Evolutionary conservation across 37 sponge, comb jelly and placozoan species (phyloP).

Genomic region (Cliona cf. orientalis): DNA sequence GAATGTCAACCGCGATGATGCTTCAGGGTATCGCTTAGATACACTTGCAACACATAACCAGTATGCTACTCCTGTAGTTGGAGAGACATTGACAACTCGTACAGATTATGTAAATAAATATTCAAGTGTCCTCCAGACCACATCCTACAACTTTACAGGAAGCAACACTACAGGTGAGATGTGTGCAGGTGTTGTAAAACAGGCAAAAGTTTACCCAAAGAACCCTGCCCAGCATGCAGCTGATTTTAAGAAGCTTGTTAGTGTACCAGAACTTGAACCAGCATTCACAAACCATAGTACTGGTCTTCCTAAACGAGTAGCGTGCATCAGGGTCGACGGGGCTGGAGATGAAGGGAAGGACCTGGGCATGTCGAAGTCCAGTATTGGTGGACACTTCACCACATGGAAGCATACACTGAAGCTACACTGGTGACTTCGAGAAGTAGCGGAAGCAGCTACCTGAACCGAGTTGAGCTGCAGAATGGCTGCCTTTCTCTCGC

Average conservation of each 20-base stretch:
- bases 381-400: slow-evolving; percentile 36
- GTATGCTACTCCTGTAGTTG: slow-evolving; percentile 38
- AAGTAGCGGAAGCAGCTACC: slow-evolving; percentile 22
- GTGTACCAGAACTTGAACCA: background rate
- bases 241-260: slow-evolving; percentile 13
- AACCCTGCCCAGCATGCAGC: slow-evolving; percentile 20
- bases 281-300: background rate
- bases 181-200: slow-evolving; percentile 53
- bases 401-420: background rate
- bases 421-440: slow-evolving; percentile 37
- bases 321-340: slow-evolving; percentile 41
- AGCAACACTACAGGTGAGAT: slow-evolving; percentile 42
- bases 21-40: slow-evolving; percentile 54
- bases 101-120: slow-evolving; percentile 61
- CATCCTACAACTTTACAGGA: slow-evolving; percentile 52
- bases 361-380: slow-evolving; percentile 30
- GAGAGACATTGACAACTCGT: slow-evolving; percentile 18
- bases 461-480: slow-evolving; percentile 33
- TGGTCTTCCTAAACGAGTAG: slow-evolving; percentile 12
- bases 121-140: slow-evolving; percentile 51
- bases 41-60: slow-evolving; percentile 42
- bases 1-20: slow-evolving; percentile 66
- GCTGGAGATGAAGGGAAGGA: slow-evolving; percentile 37
- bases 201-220: background rate
- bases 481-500: slow-evolving; percentile 34